Base-by-base conservation (phyloP, 2,113 vertebrate species). In the Ctenodactylus gundi region DNA sequence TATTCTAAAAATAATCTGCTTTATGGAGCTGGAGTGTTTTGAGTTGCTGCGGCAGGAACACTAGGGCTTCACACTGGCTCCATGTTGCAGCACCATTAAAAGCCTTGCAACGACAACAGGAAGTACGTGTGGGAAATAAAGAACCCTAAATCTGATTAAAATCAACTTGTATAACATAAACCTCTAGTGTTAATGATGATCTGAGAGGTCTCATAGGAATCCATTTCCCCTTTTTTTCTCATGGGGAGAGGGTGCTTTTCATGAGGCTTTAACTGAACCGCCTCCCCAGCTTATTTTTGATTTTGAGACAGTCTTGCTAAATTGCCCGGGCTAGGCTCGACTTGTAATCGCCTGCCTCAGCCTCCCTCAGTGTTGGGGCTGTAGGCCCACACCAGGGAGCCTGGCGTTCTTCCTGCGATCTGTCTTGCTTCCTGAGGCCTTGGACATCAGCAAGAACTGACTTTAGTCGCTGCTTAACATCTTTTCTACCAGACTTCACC, bases 41-140 rank as follows among this genome's bases (percentile, higher is more conserved):
- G 92, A 92, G 77, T 95, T 97, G 67, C 64, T 89, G 83, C 93
- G 88, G 80, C 62, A 93, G 85, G 94, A 92, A 94, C 87, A 96
- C 44, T 51, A 62, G 41, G 44, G 7, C 84, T 97, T 85, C 77
- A 82, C 29, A 70, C 83, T 58, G 72, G 70, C 82, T 60, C 49
- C 77, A 64, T 77, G 93, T 41, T 60, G 60, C 91, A 95, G 90
- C 25, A 87, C 46, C 14, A 11, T 77, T 70, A 62, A 88, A 91
- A 64, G 49, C 53, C 44, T 68, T 73, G 41, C 87, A 93, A 41
- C 51, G 51, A 49, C 90, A 93, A 67, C 41, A 57, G 51, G 41
- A 87, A 73, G 96, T 77, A 36, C 70, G 67, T 41, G 70, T 96
- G 82, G 60, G 51, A 90, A 92, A 65, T 77, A 41, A 70, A 81